Evolutionary conservation across 2,888 invertebrate genomes (phyloP), one percentile per base, ranked within the genome.

Genomic region (Abrostola tripartita): DNA sequence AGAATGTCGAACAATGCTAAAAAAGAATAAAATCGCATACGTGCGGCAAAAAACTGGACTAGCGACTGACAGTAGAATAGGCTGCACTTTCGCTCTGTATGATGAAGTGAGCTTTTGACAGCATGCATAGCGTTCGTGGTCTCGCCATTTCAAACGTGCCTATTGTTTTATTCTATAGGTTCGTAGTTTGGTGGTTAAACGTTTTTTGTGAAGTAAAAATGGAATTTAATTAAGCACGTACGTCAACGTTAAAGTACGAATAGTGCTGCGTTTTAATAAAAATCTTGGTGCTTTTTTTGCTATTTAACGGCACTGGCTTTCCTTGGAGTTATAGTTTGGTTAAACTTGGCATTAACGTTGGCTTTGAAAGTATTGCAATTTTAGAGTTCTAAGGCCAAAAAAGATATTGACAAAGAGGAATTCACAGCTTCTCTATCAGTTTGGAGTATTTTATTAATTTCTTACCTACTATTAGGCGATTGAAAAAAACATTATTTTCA

Each of bases 21-120:
- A 57, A 52, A 35, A 8, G 44, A 36, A 9, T 54, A 58, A 61
- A 51, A 49, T 62, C 66, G 53, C 54, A 58, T 47, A 37, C 5
- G 50, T 52, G 47, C 36, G 41, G 10, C 61, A 53, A 62, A 56
- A 64, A 74, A 71, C 62, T 68, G 66, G 61, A 66, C 44, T 53
- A n/a, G 41, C 58, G 40, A 67, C 52, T 79, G 73, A 79, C 72
- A 77, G 62, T 55, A 58, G 62, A 78, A 66, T 71, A 61, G 71
- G 61, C 65, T 75, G 56, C 68, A 76, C 72, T 76, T 75, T 78
- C 51, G 56, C 59, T 68, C 52, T 71, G 57, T 56, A 54, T 50
- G 50, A 52, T 61, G 37, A 65, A 65, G 61, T 55, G 14, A 57
- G 64, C 79, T 76, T 75, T 78, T 71, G 66, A 76, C 76, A 63